Percentiles rank a stretch among this genome's conserved stretches.
These are phyloP conservation scores for Eucidaris tribuloides DNA, from an alignment of 35 echinoderm and acorn worm genomes.

Conservation along the genomic window DNA sequence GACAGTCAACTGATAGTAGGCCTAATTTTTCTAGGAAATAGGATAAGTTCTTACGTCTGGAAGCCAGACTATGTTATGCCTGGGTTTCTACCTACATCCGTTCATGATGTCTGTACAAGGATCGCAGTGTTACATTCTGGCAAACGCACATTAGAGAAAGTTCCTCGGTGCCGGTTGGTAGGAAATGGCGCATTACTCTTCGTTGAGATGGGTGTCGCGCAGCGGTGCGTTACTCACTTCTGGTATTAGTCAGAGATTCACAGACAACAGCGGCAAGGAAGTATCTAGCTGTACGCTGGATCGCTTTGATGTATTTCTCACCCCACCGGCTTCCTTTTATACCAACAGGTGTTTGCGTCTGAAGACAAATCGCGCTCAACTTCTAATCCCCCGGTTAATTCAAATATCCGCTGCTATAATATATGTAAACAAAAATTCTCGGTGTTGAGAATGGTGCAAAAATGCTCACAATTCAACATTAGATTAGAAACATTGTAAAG, in stretches of 20 bases:
- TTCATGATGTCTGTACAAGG: neutral
- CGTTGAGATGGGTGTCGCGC: conserved; percentile 5
- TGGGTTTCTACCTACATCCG: too few relatives aligned
- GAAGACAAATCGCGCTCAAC: neutral
- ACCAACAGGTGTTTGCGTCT: neutral
- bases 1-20: neutral
- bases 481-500: neutral
- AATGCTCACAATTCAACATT: neutral
- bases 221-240: neutral
- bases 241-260: neutral
- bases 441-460: neutral
- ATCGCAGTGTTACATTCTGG: neutral
- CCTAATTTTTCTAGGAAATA: neutral
- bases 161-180: neutral
- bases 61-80: too few relatives aligned
- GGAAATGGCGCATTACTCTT: neutral
- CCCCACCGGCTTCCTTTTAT: neutral
- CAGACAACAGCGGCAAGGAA: neutral
- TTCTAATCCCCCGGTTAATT: neutral
- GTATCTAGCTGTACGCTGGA: neutral
- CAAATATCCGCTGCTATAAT: neutral
- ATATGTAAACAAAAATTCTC: neutral
- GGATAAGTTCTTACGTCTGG: too few relatives aligned
- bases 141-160: neutral
- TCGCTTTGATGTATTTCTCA: conserved; percentile 7